These are phyloP conservation scores for Chondrosia reniformis DNA, from an alignment of 37 sponge, comb jelly and placozoan genomes.

Conservation along the genomic window DNA sequence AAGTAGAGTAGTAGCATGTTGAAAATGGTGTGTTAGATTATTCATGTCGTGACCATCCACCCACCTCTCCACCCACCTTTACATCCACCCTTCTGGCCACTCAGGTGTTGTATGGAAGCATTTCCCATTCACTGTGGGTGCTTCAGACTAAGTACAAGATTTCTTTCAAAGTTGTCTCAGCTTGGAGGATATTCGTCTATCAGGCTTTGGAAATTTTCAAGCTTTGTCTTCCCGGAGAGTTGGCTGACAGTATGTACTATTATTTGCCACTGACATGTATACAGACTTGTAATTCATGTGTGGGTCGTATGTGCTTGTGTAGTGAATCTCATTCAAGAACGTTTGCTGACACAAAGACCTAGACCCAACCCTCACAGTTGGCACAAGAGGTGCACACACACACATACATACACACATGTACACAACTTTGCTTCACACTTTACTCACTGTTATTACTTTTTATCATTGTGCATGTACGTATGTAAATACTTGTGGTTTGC, in stretches of 20 bases:
- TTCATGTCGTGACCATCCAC: too few species aligned
- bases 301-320: neutral
- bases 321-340: neutral
- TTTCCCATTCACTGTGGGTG: slow-evolving; percentile 3
- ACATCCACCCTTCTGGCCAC: too few species aligned
- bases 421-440: too few species aligned
- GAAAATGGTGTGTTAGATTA: too few species aligned
- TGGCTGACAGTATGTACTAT: neutral
- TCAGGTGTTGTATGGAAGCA: neutral
- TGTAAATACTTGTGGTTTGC: slow-evolving; percentile 40
- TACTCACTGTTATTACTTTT: neutral
- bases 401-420: slow-evolving; percentile 16
- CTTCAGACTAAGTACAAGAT: neutral
- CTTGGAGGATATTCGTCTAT: neutral
- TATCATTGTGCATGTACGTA: slow-evolving; percentile 1
- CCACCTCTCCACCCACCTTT: too few species aligned
- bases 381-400: slow-evolving; percentile 8
- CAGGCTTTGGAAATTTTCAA: neutral
- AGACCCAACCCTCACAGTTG: neutral
- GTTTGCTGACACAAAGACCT: too few species aligned
- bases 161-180: neutral
- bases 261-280: neutral
- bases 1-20: too few species aligned
- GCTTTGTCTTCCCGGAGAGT: neutral
- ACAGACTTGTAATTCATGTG: neutral